Conservation (phyloP, 1,140 invertebrate species). For the Leptestheria dahalacensis region DNA sequence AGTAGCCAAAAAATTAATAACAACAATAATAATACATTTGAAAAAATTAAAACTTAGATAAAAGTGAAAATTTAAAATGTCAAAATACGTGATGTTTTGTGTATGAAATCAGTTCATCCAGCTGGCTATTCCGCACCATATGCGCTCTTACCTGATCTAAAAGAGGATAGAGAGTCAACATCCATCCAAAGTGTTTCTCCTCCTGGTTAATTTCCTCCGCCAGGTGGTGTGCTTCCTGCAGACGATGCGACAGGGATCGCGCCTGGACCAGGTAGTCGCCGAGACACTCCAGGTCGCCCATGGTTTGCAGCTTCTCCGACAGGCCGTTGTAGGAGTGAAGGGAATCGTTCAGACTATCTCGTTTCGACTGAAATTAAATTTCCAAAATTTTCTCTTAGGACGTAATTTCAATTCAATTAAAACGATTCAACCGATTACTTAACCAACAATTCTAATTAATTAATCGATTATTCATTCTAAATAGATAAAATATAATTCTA, state of each 20-base stretch:
- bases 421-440: conserved; percentile 13
- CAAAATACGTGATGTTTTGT: no score
- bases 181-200: conserved; percentile 77
- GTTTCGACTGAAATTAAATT: conserved; percentile 23
- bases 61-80: no score
- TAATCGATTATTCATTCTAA: background rate
- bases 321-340: conserved; percentile 61
- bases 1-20: conserved; percentile 18
- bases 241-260: conserved; percentile 49
- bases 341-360: conserved; percentile 54
- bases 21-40: conserved; percentile 10
- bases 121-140: no score
- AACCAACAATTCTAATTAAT: no score
- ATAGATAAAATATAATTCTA: conserved; percentile 30
- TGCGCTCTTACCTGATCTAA: conserved; percentile 49
- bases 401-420: conserved; percentile 12
- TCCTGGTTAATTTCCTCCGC: conserved; percentile 86
- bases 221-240: conserved; percentile 50
- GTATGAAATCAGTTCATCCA: no score
- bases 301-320: conserved; percentile 70
- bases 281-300: conserved; percentile 74
- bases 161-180: conserved; percentile 73
- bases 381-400: background rate
- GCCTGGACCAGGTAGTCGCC: conserved; percentile 71
- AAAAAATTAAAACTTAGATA: background rate